These are phyloP conservation scores for Cheirogaleus major DNA, from an alignment of 2,797 vertebrate genomes.

Conservation along the genomic window DNA sequence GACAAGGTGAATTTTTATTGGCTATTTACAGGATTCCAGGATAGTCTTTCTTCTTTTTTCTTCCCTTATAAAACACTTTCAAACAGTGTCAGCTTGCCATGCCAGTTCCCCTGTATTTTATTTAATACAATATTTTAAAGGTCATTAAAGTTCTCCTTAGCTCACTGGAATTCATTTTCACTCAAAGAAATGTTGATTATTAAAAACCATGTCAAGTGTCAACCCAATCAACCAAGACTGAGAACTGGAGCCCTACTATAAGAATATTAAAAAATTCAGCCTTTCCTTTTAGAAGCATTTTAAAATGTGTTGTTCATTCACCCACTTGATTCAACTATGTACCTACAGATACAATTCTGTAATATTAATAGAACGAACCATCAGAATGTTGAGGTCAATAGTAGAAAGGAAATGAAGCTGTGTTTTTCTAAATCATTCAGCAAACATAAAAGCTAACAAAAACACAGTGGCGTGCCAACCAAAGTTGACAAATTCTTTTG, in stretches of 20 bases:
- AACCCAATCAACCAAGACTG: slow-evolving; percentile 55
- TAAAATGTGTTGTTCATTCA: neutral
- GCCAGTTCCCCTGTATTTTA: slow-evolving; percentile 72
- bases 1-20: slow-evolving; percentile 90
- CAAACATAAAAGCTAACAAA: slow-evolving; percentile 10
- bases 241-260: slow-evolving; percentile 30
- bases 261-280: slow-evolving; percentile 51
- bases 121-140: slow-evolving; percentile 78
- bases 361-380: neutral
- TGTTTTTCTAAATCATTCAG: slow-evolving; percentile 16
- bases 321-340: neutral
- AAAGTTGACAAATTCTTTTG: neutral
- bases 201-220: slow-evolving; percentile 71
- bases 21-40: slow-evolving; percentile 82
- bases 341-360: neutral
- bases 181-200: slow-evolving; percentile 67
- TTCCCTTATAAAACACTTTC: slow-evolving; percentile 66
- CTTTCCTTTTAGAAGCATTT: slow-evolving; percentile 61
- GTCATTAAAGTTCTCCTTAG: slow-evolving; percentile 73
- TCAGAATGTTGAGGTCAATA: neutral
- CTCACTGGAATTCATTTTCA: slow-evolving; percentile 77
- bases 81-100: slow-evolving; percentile 57
- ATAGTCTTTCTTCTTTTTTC: slow-evolving; percentile 59
- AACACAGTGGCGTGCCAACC: neutral
- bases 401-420: neutral